A percentile compares a stretch with the other conserved stretches of the same genome.
phyloP scores from a whole-genome alignment of 2,113 vertebrate species.

The Colinus virginianus region DNA sequence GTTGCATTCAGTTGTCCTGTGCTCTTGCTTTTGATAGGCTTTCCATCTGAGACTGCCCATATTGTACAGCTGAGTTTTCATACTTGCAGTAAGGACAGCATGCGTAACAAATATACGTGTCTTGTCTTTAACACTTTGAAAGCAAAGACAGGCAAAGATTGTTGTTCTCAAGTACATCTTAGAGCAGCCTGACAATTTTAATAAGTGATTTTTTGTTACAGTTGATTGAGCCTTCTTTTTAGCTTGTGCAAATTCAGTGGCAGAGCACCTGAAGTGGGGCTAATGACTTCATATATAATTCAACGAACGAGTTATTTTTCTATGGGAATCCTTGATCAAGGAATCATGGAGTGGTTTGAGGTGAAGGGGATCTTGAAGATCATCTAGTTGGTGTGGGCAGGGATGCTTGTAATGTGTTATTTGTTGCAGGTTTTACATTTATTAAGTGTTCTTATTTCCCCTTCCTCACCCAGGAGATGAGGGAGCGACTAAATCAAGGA shows the following conservation, averaged over 20 bases:
- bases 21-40: background rate
- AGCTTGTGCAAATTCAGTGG: background rate
- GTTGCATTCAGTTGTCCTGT: background rate
- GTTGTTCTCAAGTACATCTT: background rate
- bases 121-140: background rate
- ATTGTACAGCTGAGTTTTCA: background rate
- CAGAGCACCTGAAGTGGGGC: background rate
- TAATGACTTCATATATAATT: background rate
- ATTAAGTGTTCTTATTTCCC: background rate
- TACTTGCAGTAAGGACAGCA: background rate
- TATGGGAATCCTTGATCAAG: background rate
- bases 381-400: background rate
- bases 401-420: background rate
- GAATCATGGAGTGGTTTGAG: background rate
- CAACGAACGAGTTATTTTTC: background rate
- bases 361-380: background rate
- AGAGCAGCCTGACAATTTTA: background rate
- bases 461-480: slow-evolving; percentile 86
- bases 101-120: accelerated
- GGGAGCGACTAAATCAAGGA: slow-evolving; percentile 81
- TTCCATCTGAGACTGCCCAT: accelerated
- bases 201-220: background rate
- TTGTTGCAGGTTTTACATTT: accelerated
- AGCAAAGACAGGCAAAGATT: background rate
- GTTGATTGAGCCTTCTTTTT: background rate